A percentile compares a stretch with the other conserved stretches of the same genome.
phyloP scores from a whole-genome alignment of 2,888 invertebrate genomes.

The Theretra japonica region DNA sequence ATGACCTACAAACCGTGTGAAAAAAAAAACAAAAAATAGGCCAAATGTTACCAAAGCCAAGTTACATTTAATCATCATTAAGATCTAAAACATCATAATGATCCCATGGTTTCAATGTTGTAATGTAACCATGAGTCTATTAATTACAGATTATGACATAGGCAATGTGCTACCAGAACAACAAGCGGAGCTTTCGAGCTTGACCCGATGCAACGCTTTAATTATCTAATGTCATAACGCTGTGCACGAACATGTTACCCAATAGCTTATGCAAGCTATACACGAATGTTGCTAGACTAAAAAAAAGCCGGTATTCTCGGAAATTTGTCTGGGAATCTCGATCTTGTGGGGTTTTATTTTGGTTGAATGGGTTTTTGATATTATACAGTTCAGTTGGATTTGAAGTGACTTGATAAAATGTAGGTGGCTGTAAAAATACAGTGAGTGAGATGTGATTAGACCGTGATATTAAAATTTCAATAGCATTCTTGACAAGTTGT shows the following conservation, averaged over 20 bases:
- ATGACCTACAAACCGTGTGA: background rate
- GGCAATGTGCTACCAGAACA: slow-evolving; percentile 2
- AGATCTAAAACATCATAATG: background rate
- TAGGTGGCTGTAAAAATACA: no score
- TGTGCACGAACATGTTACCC: background rate
- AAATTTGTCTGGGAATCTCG: slow-evolving; percentile 11
- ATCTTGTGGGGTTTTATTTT: background rate
- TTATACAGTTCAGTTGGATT: background rate
- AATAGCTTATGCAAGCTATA: background rate
- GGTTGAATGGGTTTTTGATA: background rate
- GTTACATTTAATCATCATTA: background rate
- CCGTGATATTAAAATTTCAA: no score
- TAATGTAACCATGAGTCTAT: background rate
- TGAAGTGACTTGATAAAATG: no score
- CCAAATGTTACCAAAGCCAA: background rate
- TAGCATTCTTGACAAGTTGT: no score
- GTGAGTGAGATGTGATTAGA: no score
- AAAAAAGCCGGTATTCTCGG: background rate
- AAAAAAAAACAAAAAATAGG: background rate
- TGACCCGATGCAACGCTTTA: slow-evolving; percentile 4
- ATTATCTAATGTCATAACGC: slow-evolving; percentile 21
- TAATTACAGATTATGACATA: background rate
- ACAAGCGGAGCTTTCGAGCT: background rate
- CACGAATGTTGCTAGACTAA: slow-evolving; percentile 16
- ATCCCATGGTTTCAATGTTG: background rate